Percentiles rank a stretch among this genome's conserved stretches.
Evolutionary conservation across 2,113 vertebrate species (phyloP).

Genomic region (Rhea americana): DNA sequence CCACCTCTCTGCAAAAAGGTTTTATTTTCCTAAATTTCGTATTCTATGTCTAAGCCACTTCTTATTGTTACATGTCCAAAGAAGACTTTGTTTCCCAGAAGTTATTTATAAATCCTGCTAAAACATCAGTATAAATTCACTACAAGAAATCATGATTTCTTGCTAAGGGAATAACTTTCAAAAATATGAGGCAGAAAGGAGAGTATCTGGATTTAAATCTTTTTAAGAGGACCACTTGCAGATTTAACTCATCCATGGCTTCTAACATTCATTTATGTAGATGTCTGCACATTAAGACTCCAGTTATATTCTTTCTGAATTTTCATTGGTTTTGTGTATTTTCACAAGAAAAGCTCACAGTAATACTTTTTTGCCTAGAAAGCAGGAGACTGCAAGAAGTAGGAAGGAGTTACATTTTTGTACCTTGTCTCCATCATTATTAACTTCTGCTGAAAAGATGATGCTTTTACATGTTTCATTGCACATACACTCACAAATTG

Average conservation of each 20-base stretch:
- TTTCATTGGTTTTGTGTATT: not conserved
- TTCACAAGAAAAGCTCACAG: not conserved
- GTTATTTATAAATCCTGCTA: slow-evolving; percentile 1
- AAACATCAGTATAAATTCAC: not conserved
- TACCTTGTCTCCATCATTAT: not conserved
- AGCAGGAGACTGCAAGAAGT: not conserved
- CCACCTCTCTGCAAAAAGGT: not conserved
- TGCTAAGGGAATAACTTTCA: not conserved
- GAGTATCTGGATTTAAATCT: not conserved
- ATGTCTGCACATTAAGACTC: not conserved
- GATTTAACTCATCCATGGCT: not conserved
- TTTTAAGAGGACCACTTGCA: not conserved
- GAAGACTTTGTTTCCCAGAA: not conserved
- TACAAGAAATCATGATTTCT: not conserved
- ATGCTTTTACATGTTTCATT: not conserved
- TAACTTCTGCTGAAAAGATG: not conserved
- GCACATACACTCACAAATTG: not conserved
- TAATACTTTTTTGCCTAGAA: not conserved
- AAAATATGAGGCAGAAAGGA: not conserved
- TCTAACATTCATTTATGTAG: not conserved
- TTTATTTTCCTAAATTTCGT: not conserved
- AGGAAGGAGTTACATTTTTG: not conserved
- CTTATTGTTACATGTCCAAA: not conserved
- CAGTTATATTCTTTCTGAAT: not conserved
- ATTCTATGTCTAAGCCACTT: not conserved